Evolutionary conservation across 1,140 invertebrate genomes (phyloP).

Genomic region (Maconellicoccus hirsutus): DNA sequence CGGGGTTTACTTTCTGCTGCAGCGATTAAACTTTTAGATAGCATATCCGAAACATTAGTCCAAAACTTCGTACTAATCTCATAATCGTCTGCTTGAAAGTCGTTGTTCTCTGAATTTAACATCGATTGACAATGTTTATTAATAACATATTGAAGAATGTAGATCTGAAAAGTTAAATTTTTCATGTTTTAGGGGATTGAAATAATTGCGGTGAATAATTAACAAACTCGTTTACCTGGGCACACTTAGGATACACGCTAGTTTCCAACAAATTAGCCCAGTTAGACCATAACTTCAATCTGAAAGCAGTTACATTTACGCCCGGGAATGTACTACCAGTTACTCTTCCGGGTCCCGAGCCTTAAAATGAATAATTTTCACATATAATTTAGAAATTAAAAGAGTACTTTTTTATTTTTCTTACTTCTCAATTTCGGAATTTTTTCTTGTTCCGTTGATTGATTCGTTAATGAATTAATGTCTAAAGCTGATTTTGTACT

Average conservation of each 20-base stretch:
- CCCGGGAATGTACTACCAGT: conserved; percentile 44
- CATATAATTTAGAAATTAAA: neutral
- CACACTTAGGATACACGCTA: conserved; percentile 27
- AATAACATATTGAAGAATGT: neutral
- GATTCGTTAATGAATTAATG: conserved; percentile 36
- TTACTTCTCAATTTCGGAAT: conserved; percentile 28
- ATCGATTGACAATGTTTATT: neutral
- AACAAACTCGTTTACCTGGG: conserved; percentile 27
- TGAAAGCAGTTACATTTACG: conserved; percentile 52
- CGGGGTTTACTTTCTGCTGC: neutral
- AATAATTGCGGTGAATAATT: neutral
- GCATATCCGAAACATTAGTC: neutral
- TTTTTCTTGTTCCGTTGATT: conserved; percentile 26
- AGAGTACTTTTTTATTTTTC: neutral
- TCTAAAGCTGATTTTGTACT: conserved; percentile 47
- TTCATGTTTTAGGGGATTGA: no score
- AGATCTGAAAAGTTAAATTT: conserved; percentile 25
- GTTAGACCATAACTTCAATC: conserved; percentile 62
- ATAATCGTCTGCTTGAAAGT: neutral
- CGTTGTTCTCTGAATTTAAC: neutral
- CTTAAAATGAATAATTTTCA: no score
- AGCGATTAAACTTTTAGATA: neutral
- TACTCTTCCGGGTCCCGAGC: conserved; percentile 51
- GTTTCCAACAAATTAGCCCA: conserved; percentile 42
- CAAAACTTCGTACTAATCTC: neutral